phyloP scores from a whole-genome alignment of 1,140 invertebrate species.

The Tetramorium parvispinum region DNA sequence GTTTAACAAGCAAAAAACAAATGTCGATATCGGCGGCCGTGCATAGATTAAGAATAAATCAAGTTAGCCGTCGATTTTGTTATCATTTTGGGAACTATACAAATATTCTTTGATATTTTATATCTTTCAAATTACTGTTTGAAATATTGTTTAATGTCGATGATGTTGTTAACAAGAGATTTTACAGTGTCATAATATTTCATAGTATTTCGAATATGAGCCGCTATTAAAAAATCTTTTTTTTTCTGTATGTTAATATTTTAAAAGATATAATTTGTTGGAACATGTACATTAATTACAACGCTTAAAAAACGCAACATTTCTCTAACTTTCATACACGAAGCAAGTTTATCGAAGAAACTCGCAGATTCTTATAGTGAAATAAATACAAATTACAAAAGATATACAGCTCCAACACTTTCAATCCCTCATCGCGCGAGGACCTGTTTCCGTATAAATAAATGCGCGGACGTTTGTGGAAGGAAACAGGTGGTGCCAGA shows the following conservation, averaged over 20 bases:
- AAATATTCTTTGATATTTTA: slow-evolving; percentile 14
- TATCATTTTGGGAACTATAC: slow-evolving; percentile 6
- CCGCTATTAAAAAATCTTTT: not conserved
- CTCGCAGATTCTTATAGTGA: not conserved
- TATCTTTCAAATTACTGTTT: not conserved
- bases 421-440: not conserved
- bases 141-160: not conserved
- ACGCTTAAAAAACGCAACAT: not conserved
- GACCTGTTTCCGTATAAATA: slow-evolving; percentile 58
- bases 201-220: not conserved
- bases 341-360: not conserved
- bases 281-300: not conserved
- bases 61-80: not conserved
- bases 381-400: slow-evolving; percentile 12
- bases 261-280: not conserved
- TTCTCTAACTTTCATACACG: not conserved
- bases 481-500: slow-evolving; percentile 64
- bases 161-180: not conserved
- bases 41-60: slow-evolving; percentile 21
- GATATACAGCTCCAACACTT: not conserved
- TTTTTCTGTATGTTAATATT: not conserved
- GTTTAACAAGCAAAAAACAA: not conserved
- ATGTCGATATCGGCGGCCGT: not conserved
- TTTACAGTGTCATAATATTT: not conserved
- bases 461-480: slow-evolving; percentile 28